Evolutionary conservation across 2,113 vertebrate species (phyloP).

Genomic region (Neomonachus schauinslandi): DNA sequence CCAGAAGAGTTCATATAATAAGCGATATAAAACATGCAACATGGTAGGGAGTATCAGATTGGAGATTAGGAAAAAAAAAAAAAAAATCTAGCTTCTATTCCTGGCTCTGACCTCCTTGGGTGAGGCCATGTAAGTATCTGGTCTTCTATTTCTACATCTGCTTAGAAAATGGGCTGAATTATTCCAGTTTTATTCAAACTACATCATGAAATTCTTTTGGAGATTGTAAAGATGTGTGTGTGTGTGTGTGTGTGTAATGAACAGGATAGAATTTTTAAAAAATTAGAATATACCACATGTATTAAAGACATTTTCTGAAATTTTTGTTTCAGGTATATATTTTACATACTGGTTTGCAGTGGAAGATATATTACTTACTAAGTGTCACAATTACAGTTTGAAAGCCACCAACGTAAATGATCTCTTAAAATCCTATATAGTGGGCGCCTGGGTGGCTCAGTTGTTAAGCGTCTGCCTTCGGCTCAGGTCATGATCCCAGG

Average conservation of each 20-base stretch:
- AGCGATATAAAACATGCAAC: background rate
- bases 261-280: background rate
- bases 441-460: no score
- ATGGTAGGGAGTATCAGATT: background rate
- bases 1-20: background rate
- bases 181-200: background rate
- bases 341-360: constrained; percentile 2
- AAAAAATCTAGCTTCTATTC: background rate
- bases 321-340: background rate
- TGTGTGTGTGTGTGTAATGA: background rate
- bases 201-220: background rate
- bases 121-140: background rate
- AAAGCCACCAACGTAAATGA: background rate
- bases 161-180: background rate
- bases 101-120: background rate
- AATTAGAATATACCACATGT: background rate
- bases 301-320: constrained; percentile 33
- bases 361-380: background rate
- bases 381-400: background rate
- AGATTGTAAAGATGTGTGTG: background rate
- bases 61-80: background rate
- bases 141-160: background rate
- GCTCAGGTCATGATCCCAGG: no score
- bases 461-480: no score
- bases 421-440: background rate